phyloP scores from a whole-genome alignment of 2,113 vertebrate genomes.

The Sylvilagus bachmani region DNA sequence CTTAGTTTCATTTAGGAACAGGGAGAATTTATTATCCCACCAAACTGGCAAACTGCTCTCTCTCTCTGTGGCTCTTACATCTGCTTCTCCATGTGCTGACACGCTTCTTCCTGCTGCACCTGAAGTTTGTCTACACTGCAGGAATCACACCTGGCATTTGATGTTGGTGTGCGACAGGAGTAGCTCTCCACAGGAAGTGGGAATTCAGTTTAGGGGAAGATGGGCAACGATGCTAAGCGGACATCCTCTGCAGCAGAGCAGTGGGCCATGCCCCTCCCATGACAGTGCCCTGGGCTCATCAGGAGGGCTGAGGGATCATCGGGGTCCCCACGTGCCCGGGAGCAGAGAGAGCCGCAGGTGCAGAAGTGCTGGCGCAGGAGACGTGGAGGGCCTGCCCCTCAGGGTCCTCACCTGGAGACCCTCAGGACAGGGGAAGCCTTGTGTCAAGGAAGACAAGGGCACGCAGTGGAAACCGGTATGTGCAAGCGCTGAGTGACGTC shows the following conservation, averaged over 20 bases:
- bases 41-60: not conserved
- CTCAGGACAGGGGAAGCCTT: not conserved
- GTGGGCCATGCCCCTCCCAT: not conserved
- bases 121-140: not conserved
- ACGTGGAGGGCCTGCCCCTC: not conserved
- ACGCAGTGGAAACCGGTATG: not conserved
- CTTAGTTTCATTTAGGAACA: not conserved
- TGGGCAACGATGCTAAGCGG: not conserved
- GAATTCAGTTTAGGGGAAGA: not conserved
- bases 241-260: not conserved
- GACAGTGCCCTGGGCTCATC: not conserved
- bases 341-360: not conserved
- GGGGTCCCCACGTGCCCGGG: no score
- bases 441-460: not conserved
- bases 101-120: no score
- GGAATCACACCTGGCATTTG: not conserved
- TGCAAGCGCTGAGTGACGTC: not conserved
- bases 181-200: not conserved
- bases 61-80: not conserved
- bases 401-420: not conserved
- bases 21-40: not conserved
- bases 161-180: not conserved
- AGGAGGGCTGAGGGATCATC: not conserved
- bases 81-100: not conserved
- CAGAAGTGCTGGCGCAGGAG: fast-evolving